A percentile compares a stretch with the other conserved stretches of the same genome.
Evolutionary conservation across 1,140 invertebrate species (phyloP).

Genomic region (Alviniconcha marisindica): DNA sequence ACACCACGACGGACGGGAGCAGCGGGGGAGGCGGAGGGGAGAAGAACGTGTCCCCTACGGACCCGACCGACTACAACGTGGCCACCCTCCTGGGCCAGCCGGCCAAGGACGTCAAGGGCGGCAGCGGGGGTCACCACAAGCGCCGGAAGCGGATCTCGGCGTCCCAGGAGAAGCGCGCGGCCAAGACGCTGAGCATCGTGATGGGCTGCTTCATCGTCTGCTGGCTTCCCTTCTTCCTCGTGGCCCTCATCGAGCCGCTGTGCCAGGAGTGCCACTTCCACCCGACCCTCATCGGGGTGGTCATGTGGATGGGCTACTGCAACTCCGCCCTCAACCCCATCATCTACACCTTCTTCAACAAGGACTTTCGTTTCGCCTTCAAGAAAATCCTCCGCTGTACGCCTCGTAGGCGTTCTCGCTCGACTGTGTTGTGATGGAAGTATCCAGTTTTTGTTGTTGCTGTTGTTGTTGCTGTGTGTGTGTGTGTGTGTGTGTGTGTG

Average conservation of each 20-base stretch:
- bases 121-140: conserved; percentile 76
- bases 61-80: neutral
- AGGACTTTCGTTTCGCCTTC: conserved; percentile 98
- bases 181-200: conserved; percentile 96
- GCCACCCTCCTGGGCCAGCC: neutral
- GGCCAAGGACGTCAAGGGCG: neutral
- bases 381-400: conserved; percentile 81
- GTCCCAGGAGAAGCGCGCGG: conserved; percentile 97
- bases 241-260: conserved; percentile 74
- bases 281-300: conserved; percentile 44
- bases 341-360: conserved; percentile 98
- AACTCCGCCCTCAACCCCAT: conserved; percentile 97
- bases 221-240: conserved; percentile 98
- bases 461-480: neutral
- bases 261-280: conserved; percentile 65
- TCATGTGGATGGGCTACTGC: conserved; percentile 95
- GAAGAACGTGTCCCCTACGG: neutral
- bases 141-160: conserved; percentile 93
- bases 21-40: neutral
- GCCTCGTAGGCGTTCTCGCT: neutral
- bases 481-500: conserved; percentile 1
- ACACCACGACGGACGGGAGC: neutral
- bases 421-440: neutral
- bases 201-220: conserved; percentile 99
- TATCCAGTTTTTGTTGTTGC: neutral